These are phyloP conservation scores for Austrolebias charrua DNA, from an alignment of 2,797 vertebrate genomes.

Conservation along the genomic window DNA sequence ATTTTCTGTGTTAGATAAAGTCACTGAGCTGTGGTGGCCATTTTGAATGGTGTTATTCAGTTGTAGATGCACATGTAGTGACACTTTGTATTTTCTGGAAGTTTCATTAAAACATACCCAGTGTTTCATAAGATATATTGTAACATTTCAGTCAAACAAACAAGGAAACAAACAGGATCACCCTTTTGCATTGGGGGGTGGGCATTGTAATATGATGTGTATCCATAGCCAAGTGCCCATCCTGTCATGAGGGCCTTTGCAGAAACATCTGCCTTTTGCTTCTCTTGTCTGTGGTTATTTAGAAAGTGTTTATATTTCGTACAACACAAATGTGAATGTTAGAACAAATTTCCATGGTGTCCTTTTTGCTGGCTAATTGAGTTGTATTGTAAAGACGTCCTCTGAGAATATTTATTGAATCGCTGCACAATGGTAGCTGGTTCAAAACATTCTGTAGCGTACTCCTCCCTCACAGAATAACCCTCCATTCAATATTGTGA, in stretches of 20 bases:
- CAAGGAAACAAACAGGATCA: too few species aligned
- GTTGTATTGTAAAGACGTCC: constrained; percentile 36
- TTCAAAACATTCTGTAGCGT: constrained; percentile 47
- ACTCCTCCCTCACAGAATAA: constrained; percentile 43
- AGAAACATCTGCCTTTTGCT: too few species aligned
- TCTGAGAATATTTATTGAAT: constrained; percentile 50
- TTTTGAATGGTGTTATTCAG: too few species aligned
- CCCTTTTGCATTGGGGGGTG: too few species aligned
- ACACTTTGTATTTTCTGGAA: too few species aligned
- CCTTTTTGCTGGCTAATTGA: constrained; percentile 43
- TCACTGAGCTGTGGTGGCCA: too few species aligned
- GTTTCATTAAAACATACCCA: too few species aligned
- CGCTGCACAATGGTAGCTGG: constrained; percentile 38
- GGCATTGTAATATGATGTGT: neutral
- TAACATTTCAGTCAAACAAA: too few species aligned
- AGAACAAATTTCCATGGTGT: constrained; percentile 9
- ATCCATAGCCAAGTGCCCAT: neutral
- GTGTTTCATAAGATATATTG: too few species aligned
- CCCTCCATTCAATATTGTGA: constrained; percentile 46
- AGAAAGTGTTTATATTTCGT: neutral
- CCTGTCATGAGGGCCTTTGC: neutral
- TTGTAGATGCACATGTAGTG: too few species aligned
- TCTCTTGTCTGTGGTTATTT: too few species aligned
- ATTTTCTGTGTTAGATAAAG: too few species aligned
- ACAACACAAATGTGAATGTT: neutral